Evolutionary conservation across 2,113 vertebrate species (phyloP), one percentile per base, ranked within the genome.

Genomic region (Electrona antarctica): DNA sequence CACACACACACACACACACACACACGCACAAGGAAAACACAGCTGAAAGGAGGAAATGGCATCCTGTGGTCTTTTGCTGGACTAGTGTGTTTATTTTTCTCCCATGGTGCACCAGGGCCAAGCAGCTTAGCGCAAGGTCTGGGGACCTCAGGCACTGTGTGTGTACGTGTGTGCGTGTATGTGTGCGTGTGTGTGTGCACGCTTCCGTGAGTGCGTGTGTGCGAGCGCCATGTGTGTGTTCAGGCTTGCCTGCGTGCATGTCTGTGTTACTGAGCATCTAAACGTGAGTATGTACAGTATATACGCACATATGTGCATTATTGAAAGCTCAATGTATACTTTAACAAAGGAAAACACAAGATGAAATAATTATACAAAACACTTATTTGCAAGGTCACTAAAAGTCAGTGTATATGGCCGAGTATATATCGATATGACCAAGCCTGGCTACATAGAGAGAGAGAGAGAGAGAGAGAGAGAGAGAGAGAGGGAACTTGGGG

Each of bases 61-160:
- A 68, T 89, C 79, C 74, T 61, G 72, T 69, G 55, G 60, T 80
- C 29, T 88, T 87, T 48, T 80, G 73, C 70, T 80, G 67, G 69
- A 77, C 80, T 65, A 7, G 10, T 77, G 54, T 87, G 84, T 87
- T 91, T 91, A 77, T 75, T 86, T 86, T 80, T 52, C 72, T 88
- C 75, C 81, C 74, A 79, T 78, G 75, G 73, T 80, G 75, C 79
- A 84, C 58, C 75, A 67, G 66, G 69, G 78, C 69, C 64, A 80
- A 83, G 80, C 79, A 79, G 85, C 78, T 81, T 82, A 79, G 69
- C 65, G 8, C 54, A 5, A 72, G 72, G 68, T 74, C 41, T 12
- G 63, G 62, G 62, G 66, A 79, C 68, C 66, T 74, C 55, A 62
- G 48, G 67, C 55, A 74, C 63, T 60, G 58, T 78, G 6, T 60